phyloP scores from a whole-genome alignment of 2,113 vertebrate genomes.

The Psephotus haematonotus region DNA sequence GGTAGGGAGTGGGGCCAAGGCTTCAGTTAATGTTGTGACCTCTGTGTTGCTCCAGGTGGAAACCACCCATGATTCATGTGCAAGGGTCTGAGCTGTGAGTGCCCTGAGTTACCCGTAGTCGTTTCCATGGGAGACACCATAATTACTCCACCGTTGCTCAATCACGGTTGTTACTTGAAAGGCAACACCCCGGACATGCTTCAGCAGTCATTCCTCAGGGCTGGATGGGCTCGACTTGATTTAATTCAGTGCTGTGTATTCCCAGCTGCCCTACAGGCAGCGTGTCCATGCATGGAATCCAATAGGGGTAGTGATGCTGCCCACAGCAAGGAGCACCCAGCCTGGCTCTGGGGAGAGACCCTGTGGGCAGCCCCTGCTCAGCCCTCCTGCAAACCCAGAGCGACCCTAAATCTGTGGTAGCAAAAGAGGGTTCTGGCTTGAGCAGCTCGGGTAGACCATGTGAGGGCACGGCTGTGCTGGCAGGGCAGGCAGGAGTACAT shows the following conservation, averaged over 20 bases:
- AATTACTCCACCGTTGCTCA: neutral
- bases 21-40: rapidly evolving
- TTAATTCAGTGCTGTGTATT: neutral
- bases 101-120: neutral
- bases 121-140: neutral
- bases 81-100: neutral
- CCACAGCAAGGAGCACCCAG: rapidly evolving
- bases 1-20: too few species aligned
- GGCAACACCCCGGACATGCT: neutral
- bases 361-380: neutral
- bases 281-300: rapidly evolving
- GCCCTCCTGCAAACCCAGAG: neutral
- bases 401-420: neutral
- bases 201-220: neutral
- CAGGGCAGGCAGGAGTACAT: neutral
- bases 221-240: rapidly evolving
- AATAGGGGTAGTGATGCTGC: neutral
- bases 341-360: neutral
- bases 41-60: neutral
- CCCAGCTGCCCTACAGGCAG: neutral
- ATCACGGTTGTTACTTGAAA: neutral
- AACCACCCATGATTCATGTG: neutral
- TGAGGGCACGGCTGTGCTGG: neutral
- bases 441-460: rapidly evolving
- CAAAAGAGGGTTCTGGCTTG: neutral